These are phyloP conservation scores for Oostethus manadensis DNA, from an alignment of 2,113 vertebrate genomes.

Conservation along the genomic window DNA sequence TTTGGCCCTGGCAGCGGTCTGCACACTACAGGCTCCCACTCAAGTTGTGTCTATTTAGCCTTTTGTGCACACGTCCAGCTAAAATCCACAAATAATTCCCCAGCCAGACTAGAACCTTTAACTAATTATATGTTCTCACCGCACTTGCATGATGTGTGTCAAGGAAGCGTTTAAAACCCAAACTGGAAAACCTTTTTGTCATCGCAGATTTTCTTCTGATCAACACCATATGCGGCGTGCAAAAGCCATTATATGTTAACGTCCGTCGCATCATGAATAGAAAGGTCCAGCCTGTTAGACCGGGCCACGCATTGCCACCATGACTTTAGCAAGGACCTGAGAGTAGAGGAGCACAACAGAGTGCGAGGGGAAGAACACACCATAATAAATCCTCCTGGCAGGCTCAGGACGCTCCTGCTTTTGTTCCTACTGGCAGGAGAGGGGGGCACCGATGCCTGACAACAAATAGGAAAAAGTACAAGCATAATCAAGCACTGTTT, in stretches of 20 bases:
- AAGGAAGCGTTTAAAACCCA: slow-evolving; percentile 3
- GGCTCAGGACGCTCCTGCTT: slow-evolving; percentile 55
- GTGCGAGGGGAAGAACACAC: slow-evolving; percentile 29
- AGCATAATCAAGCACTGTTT: slow-evolving; percentile 60
- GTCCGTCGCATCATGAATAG: slow-evolving; percentile 1
- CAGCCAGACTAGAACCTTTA: slow-evolving; percentile 4
- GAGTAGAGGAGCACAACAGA: slow-evolving; percentile 35
- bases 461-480: slow-evolving; percentile 57
- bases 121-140: slow-evolving; percentile 12
- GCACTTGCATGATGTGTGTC: slow-evolving; percentile 3
- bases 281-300: slow-evolving; percentile 18
- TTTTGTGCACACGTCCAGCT: neutral
- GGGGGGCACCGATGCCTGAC: slow-evolving; percentile 46
- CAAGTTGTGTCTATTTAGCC: slow-evolving; percentile 5
- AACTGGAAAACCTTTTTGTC: slow-evolving; percentile 12
- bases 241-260: neutral
- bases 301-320: slow-evolving; percentile 33
- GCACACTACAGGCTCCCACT: neutral
- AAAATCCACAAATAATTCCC: slow-evolving; percentile 8
- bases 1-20: neutral
- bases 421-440: slow-evolving; percentile 57
- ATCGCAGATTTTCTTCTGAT: slow-evolving; percentile 4
- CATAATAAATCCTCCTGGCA: slow-evolving; percentile 59
- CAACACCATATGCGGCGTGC: slow-evolving; percentile 1
- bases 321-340: slow-evolving; percentile 29